Conservation (phyloP, 2,113 vertebrate species). For the Aramus guarauna region DNA sequence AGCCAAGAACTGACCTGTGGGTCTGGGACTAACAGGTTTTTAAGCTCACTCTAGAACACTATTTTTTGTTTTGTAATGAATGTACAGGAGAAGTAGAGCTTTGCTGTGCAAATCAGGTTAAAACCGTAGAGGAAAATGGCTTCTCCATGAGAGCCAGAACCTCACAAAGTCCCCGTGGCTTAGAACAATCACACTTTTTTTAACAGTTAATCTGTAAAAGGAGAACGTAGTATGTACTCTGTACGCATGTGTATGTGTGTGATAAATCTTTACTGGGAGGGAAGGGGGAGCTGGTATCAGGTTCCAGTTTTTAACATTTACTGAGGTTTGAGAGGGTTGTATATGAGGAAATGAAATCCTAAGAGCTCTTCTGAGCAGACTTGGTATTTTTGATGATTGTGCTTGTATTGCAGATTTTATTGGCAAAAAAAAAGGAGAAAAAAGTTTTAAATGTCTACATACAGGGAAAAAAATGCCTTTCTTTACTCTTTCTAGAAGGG, state of each 20-base stretch:
- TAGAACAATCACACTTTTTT: not conserved
- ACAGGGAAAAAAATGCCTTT: not conserved
- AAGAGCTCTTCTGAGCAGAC: not conserved
- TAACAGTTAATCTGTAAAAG: not conserved
- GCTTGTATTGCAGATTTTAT: not conserved
- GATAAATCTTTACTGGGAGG: not conserved
- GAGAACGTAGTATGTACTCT: not conserved
- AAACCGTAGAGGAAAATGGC: not conserved
- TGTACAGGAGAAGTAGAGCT: not conserved
- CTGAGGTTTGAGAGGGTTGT: not conserved
- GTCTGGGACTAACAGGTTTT: not conserved
- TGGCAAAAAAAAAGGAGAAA: not conserved
- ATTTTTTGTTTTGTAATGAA: not conserved
- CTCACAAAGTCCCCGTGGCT: not conserved
- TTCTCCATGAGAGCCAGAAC: not conserved
- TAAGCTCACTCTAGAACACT: not conserved
- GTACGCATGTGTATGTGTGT: fast-evolving
- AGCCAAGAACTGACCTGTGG: constrained; percentile 52
- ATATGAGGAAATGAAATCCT: not conserved
- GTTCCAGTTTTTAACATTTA: not conserved
- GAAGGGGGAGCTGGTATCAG: not conserved
- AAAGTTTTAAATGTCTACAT: not conserved
- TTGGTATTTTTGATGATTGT: not conserved
- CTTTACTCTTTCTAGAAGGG: not conserved
- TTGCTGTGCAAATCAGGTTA: not conserved